Evolutionary conservation across 1,140 invertebrate species (phyloP).

Genomic region (Drosophila novamexicana): DNA sequence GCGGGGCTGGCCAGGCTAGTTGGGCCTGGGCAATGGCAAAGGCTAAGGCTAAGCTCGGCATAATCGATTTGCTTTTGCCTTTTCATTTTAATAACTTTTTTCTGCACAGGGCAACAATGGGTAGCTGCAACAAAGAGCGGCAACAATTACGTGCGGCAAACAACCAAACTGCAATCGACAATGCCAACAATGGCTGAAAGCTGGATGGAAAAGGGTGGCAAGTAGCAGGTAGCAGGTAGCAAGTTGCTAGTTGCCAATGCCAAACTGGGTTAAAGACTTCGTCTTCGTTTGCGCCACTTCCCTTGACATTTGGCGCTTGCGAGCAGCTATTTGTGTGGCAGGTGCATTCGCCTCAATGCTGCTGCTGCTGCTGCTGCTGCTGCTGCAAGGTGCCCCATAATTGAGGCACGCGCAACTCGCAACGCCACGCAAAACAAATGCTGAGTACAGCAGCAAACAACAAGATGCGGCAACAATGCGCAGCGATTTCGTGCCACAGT

Average conservation of each 20-base stretch:
- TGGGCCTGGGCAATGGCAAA: neutral
- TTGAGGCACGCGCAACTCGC: constrained; percentile 60
- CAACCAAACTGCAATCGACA: constrained; percentile 66
- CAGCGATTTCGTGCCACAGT: constrained; percentile 15
- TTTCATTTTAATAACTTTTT: constrained; percentile 80
- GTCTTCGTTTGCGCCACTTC: constrained; percentile 61
- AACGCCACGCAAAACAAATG: constrained; percentile 60
- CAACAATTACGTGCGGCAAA: constrained; percentile 79
- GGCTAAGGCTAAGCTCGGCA: constrained; percentile 53
- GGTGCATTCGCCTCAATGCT: constrained; percentile 61
- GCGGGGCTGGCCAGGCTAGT: neutral
- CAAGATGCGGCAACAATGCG: constrained; percentile 1
- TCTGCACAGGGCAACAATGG: constrained; percentile 36
- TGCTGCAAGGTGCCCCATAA: constrained; percentile 46
- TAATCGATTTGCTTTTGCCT: constrained; percentile 75
- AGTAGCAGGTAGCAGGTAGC: neutral
- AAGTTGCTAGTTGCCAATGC: constrained; percentile 48
- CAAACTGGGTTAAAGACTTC: constrained; percentile 79
- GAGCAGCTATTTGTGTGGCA: constrained; percentile 48
- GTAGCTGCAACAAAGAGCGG: constrained; percentile 46
- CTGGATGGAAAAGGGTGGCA: neutral
- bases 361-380: constrained; percentile 18
- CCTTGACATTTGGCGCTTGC: constrained; percentile 71
- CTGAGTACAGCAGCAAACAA: constrained; percentile 19
- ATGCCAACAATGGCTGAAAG: constrained; percentile 25